Evolutionary conservation across 2,888 invertebrate species (phyloP).

Genomic region (Papilio elwesi): DNA sequence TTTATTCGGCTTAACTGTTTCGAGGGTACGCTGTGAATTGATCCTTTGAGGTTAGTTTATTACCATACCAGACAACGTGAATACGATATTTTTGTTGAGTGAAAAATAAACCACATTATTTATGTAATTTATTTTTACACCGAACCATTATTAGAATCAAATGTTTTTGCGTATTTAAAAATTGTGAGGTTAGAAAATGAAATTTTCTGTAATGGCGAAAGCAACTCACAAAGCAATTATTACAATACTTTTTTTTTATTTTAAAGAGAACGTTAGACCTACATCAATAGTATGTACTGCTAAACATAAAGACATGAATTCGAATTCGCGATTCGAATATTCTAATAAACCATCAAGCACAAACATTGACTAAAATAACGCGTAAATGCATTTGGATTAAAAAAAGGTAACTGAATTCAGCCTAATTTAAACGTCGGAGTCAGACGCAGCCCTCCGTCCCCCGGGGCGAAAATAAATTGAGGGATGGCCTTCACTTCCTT

Average conservation of each 20-base stretch:
- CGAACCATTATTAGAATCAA: no score
- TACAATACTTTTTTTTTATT: no score
- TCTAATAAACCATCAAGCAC: not conserved
- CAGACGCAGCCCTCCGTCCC: constrained; percentile 46
- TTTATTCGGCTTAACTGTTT: constrained; percentile 42
- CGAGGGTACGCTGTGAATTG: constrained; percentile 40
- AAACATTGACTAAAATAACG: no score
- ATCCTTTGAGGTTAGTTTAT: constrained; percentile 31
- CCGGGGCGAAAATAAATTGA: constrained; percentile 51
- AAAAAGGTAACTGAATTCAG: constrained; percentile 28
- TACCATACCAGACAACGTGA: not conserved
- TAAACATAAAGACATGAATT: no score
- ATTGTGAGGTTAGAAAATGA: no score
- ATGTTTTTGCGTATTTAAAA: no score
- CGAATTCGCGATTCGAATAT: no score
- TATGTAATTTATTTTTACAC: not conserved
- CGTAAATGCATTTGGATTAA: constrained; percentile 9
- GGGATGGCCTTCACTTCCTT: constrained; percentile 52
- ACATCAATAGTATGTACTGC: no score
- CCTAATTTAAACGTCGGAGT: constrained; percentile 41
- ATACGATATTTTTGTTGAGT: not conserved
- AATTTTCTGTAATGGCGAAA: no score
- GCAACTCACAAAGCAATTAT: no score
- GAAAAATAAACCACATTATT: not conserved
- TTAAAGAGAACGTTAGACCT: no score